Conservation (phyloP, 2,888 invertebrate genomes). For the Papilio demoleus region DNA sequence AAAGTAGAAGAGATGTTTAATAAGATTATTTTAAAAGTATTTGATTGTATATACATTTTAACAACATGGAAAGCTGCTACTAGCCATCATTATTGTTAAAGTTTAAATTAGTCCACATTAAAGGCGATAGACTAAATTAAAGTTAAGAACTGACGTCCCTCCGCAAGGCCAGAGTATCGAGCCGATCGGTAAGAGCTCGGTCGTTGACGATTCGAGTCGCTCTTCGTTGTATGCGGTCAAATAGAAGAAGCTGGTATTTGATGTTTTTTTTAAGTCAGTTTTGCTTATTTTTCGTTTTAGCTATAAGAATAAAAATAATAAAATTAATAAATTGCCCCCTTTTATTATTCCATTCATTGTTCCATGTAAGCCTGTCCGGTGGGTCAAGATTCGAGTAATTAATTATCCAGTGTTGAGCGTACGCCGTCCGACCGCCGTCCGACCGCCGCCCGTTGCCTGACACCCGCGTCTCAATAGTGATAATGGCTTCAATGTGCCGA, state of each 20-base stretch:
- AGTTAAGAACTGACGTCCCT: too few relatives aligned
- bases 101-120: too few relatives aligned
- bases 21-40: background rate
- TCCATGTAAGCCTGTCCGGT: conserved; percentile 28
- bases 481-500: conserved; percentile 45
- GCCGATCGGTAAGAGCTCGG: too few relatives aligned
- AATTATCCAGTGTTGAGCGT: conserved; percentile 38
- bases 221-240: too few relatives aligned
- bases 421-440: conserved; percentile 15
- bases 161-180: too few relatives aligned
- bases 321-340: background rate
- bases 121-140: too few relatives aligned
- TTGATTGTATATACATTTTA: background rate
- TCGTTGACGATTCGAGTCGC: too few relatives aligned
- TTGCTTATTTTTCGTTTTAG: too few relatives aligned
- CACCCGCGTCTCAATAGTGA: conserved; percentile 49
- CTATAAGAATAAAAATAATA: too few relatives aligned
- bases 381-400: conserved; percentile 43
- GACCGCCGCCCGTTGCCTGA: conserved; percentile 27
- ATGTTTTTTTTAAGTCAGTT: too few relatives aligned
- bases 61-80: background rate
- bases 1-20: background rate
- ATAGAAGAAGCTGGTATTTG: too few relatives aligned
- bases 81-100: too few relatives aligned
- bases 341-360: conserved; percentile 14